These are phyloP conservation scores for Pangasius krempfi DNA, from an alignment of 2,797 vertebrate genomes.

Conservation along the genomic window DNA sequence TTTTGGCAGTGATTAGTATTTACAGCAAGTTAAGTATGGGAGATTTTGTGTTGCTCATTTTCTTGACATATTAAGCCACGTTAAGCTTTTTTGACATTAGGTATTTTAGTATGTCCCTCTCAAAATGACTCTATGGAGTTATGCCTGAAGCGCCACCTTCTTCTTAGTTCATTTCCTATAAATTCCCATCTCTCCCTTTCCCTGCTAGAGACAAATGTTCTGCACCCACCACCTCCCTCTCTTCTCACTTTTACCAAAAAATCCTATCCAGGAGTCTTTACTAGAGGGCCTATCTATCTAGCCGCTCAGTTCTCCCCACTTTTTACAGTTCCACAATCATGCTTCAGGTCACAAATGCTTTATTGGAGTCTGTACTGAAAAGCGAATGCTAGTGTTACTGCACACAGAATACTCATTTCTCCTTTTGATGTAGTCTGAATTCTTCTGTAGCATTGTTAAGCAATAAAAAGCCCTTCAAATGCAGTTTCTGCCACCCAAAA, in stretches of 20 bases:
- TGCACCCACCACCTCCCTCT: background rate
- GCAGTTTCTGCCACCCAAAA: background rate
- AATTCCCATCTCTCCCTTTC: background rate
- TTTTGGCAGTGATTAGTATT: background rate
- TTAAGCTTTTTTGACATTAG: background rate
- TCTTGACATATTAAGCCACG: background rate
- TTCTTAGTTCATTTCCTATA: background rate
- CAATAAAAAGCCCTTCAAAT: background rate
- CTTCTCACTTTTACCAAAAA: background rate
- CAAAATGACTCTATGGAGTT: background rate
- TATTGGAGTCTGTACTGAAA: background rate
- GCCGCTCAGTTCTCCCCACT: background rate
- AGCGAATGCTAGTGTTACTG: background rate
- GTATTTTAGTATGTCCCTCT: background rate
- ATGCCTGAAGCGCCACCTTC: background rate
- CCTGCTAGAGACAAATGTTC: background rate
- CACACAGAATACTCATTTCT: background rate
- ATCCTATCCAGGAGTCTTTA: no score
- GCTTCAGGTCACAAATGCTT: background rate
- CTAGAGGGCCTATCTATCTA: background rate
- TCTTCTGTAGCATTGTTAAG: background rate
- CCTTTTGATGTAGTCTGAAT: background rate
- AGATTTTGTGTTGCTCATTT: background rate
- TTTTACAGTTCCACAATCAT: background rate
- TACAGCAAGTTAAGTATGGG: background rate